Conservation (phyloP, 2,113 vertebrate genomes). For the Chionodraco myersi region DNA sequence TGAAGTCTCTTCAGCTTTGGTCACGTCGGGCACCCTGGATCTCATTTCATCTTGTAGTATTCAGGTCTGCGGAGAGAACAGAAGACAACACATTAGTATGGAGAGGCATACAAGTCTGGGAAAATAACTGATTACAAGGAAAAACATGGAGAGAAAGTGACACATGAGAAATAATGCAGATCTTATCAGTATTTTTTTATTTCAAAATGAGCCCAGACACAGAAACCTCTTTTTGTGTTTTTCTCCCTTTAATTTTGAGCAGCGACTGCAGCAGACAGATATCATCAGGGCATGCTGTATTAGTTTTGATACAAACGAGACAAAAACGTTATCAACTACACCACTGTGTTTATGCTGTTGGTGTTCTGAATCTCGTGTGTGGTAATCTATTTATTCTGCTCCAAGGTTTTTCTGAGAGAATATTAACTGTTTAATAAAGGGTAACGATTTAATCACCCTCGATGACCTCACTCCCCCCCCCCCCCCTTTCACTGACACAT, state of each 20-base stretch:
- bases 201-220: slow-evolving; percentile 55
- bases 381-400: slow-evolving; percentile 45
- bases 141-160: slow-evolving; percentile 42
- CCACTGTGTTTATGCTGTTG: slow-evolving; percentile 40
- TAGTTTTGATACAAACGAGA: slow-evolving; percentile 55
- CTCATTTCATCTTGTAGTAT: slow-evolving; percentile 84
- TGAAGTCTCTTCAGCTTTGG: not conserved
- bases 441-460: slow-evolving; percentile 50
- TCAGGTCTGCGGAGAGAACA: slow-evolving; percentile 78
- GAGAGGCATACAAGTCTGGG: slow-evolving; percentile 2
- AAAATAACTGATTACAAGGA: slow-evolving; percentile 26
- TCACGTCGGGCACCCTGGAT: slow-evolving; percentile 18
- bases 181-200: slow-evolving; percentile 35
- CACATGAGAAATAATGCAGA: slow-evolving; percentile 36
- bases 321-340: slow-evolving; percentile 44
- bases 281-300: slow-evolving; percentile 55
- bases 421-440: slow-evolving; percentile 74
- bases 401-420: slow-evolving; percentile 66
- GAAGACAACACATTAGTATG: slow-evolving; percentile 48
- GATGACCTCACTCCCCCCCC: slow-evolving; percentile 40
- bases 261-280: slow-evolving; percentile 59
- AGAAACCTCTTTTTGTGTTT: slow-evolving; percentile 18
- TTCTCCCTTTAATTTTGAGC: slow-evolving; percentile 55
- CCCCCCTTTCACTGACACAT: not conserved
- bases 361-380: slow-evolving; percentile 26